Conservation (phyloP, 2,888 invertebrate genomes). For the Megalurothrips usitatus region DNA sequence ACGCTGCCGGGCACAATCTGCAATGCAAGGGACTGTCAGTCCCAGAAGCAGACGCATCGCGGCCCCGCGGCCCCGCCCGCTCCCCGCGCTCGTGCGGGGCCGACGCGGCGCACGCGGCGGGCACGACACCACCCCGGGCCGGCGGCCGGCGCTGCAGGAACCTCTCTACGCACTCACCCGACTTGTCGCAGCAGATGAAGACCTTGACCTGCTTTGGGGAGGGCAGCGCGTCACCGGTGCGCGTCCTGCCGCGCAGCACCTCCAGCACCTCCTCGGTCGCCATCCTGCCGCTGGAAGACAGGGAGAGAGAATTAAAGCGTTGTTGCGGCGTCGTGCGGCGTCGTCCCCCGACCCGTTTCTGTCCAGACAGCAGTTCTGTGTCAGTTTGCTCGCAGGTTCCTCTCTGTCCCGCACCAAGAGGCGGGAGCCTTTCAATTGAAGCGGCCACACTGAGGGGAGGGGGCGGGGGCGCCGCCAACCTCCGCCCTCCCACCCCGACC, state of each 20-base stretch:
- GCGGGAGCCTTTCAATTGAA: not conserved
- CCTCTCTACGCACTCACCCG: not conserved
- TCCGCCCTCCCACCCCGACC: not conserved
- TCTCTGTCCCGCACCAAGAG: not conserved
- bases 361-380: not conserved
- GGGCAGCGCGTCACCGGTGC: not conserved
- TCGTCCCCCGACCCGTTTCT: not conserved
- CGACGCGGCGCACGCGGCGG: not conserved
- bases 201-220: conserved; percentile 18
- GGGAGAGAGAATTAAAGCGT: not conserved
- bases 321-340: not conserved
- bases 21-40: no score
- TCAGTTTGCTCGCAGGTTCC: not conserved
- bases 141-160: no score
- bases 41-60: no score
- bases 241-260: conserved; percentile 10
- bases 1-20: no score
- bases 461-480: not conserved
- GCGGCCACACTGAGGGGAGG: no score
- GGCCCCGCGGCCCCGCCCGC: not conserved
- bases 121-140: not conserved
- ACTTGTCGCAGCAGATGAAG: conserved; percentile 16
- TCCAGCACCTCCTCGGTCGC: conserved; percentile 17
- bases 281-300: conserved; percentile 5
- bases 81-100: not conserved